Evolutionary conservation across 2,888 invertebrate species (phyloP), one percentile per base, ranked within the genome.

Genomic region (Acrobasis suavella): DNA sequence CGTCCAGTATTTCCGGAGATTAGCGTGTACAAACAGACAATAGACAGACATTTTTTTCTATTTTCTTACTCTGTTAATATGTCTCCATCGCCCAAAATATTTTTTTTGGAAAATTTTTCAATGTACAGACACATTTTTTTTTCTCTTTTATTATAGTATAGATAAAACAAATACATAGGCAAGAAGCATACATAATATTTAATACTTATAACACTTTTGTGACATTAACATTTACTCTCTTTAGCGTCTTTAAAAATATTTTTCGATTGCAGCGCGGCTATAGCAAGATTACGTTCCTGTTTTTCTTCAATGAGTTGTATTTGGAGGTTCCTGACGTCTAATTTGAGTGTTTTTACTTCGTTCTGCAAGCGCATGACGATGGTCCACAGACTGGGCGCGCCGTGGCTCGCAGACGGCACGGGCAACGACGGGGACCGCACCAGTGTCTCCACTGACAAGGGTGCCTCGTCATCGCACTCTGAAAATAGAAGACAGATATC

Each of bases 301-400:
- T 94, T 93, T 82, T 96, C 96, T 69, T 95, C 95, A 66, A 95
- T 95, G 71, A 96, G 82, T 74, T 95, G 95, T 68, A 93, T 87
- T 65, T 93, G 92, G 64, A 95, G 81, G 69, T 93, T 88, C 66
- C 91, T 91, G 72, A 96, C 93, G 82, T 94, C 93, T 68, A 89
- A 79, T 80, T 94, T 94, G 70, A 96, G 86, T 64, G 93, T 93
- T 75, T 94, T 94, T 69, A 97, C 92, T 86, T 96, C 95, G 78
- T 95, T 95, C 81, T 95, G 96, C 74, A 97, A 85, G 66, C 95
- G 93, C 91, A 96, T 95, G 69, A 97, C 96, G 64, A 96, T 95
- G 72, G 96, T 95, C 85, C 96, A 95, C 73, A 96, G 87, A 75
- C 95, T 95, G 82, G 96, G 95, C 79, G 82, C 81, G 59, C 81